phyloP scores from a whole-genome alignment of 2,888 invertebrate species.

The Trachelus troglodyta region DNA sequence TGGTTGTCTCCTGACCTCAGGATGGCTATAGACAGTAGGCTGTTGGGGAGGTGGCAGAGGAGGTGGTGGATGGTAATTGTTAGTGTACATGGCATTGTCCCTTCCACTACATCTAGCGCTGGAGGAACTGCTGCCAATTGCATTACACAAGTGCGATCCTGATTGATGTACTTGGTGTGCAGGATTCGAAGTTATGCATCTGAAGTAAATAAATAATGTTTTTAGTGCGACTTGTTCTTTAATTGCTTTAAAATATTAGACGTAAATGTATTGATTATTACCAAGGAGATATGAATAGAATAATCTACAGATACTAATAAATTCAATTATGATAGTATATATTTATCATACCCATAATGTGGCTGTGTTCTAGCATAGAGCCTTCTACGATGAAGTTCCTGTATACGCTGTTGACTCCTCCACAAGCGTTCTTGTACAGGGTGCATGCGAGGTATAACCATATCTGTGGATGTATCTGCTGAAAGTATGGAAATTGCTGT shows the following conservation, averaged over 20 bases:
- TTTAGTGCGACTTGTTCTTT: neutral
- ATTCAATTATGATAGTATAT: neutral
- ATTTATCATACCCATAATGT: conserved; percentile 43
- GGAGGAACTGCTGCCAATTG: conserved; percentile 40
- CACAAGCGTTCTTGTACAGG: conserved; percentile 80
- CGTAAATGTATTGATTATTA: neutral
- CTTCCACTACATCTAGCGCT: conserved; percentile 44
- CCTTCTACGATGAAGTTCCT: conserved; percentile 70
- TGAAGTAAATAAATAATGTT: conserved; percentile 7
- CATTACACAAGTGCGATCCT: conserved; percentile 41
- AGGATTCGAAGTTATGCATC: conserved; percentile 45
- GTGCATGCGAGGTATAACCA: conserved; percentile 71
- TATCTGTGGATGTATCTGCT: conserved; percentile 33
- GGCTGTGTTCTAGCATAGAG: conserved; percentile 44
- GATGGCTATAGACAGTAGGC: conserved; percentile 66
- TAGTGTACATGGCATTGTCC: conserved; percentile 36
- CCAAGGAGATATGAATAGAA: neutral
- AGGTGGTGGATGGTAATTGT: conserved; percentile 39
- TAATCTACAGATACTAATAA: neutral
- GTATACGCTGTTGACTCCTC: conserved; percentile 79
- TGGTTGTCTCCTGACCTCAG: conserved; percentile 58
- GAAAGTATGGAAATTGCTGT: neutral
- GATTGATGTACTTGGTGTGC: conserved; percentile 47
- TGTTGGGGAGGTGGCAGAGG: conserved; percentile 60
- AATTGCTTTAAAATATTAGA: neutral